phyloP scores from a whole-genome alignment of 2,888 invertebrate genomes.

The Drosophila mulleri region DNA sequence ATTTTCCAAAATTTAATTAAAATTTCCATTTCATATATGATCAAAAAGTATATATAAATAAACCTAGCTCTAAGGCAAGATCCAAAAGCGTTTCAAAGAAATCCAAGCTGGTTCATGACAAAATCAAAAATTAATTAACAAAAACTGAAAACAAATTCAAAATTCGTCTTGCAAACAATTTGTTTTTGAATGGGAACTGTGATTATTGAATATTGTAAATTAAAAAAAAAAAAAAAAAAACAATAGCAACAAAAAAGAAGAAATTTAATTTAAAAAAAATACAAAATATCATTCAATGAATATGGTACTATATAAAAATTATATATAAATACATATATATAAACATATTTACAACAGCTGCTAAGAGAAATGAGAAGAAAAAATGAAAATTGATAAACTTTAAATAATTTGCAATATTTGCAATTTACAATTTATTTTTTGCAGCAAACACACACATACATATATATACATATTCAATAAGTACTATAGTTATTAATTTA shows the following conservation, averaged over 20 bases:
- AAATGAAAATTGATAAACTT: constrained; percentile 16
- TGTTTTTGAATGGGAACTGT: constrained; percentile 77
- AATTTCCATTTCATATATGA: constrained; percentile 32
- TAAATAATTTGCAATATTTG: constrained; percentile 68
- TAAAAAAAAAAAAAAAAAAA: no score
- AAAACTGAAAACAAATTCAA: constrained; percentile 57
- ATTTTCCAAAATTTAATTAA: constrained; percentile 31
- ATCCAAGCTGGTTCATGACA: constrained; percentile 37
- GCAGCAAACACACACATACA: constrained; percentile 32
- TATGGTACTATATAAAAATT: constrained; percentile 61
- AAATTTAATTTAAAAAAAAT: constrained; percentile 37
- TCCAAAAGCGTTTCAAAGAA: constrained; percentile 72
- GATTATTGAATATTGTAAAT: constrained; percentile 77
- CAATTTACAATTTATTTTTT: constrained; percentile 57
- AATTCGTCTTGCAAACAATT: constrained; percentile 61
- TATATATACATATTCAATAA: constrained; percentile 46
- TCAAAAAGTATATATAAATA: constrained; percentile 15
- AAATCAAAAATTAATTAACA: constrained; percentile 23
- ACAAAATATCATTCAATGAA: constrained; percentile 58
- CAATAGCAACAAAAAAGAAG: constrained; percentile 23
- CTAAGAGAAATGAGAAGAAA: constrained; percentile 18
- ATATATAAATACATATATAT: constrained; percentile 25
- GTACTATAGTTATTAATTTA: constrained; percentile 49
- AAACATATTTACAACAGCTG: constrained; percentile 57
- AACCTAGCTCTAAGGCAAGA: constrained; percentile 45